Conservation (phyloP, 2,888 invertebrate genomes). For the Cosmorhoe ocellata region DNA sequence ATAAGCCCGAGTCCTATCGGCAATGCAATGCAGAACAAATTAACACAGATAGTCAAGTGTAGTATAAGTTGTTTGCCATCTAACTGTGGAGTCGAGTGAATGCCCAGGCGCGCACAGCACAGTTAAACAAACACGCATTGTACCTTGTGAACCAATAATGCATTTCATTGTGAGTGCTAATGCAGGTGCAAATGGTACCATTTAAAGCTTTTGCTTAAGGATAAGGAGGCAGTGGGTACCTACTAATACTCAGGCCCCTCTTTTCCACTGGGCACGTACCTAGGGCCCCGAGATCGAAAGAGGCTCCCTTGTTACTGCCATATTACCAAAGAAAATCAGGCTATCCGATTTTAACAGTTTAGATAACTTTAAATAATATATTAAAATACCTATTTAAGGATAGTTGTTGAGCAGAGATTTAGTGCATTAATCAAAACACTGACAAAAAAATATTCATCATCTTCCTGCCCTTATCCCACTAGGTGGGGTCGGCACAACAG, state of each 20-base stretch:
- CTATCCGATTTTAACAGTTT: too few relatives aligned
- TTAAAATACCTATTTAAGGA: too few relatives aligned
- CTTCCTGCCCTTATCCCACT: too few relatives aligned
- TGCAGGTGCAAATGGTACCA: constrained; percentile 60
- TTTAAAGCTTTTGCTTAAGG: constrained; percentile 27
- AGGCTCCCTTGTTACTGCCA: too few relatives aligned
- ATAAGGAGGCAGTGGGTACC: too few relatives aligned
- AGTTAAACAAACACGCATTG: constrained; percentile 77
- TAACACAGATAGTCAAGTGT: constrained; percentile 70
- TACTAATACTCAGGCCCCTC: too few relatives aligned
- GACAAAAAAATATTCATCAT: too few relatives aligned
- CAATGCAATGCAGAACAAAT: constrained; percentile 68
- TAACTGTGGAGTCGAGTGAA: constrained; percentile 76
- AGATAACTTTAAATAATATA: too few relatives aligned
- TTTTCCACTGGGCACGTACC: background rate
- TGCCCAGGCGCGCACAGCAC: constrained; percentile 68
- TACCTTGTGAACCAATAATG: constrained; percentile 72
- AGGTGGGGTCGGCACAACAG: too few relatives aligned
- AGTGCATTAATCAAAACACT: too few relatives aligned
- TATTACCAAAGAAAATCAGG: too few relatives aligned
- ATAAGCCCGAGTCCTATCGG: constrained; percentile 40
- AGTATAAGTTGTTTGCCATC: constrained; percentile 58
- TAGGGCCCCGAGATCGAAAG: background rate
- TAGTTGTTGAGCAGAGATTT: too few relatives aligned
- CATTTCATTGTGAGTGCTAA: constrained; percentile 71